phyloP scores from a whole-genome alignment of 2,888 invertebrate species.

The Eucera pruinosa region DNA sequence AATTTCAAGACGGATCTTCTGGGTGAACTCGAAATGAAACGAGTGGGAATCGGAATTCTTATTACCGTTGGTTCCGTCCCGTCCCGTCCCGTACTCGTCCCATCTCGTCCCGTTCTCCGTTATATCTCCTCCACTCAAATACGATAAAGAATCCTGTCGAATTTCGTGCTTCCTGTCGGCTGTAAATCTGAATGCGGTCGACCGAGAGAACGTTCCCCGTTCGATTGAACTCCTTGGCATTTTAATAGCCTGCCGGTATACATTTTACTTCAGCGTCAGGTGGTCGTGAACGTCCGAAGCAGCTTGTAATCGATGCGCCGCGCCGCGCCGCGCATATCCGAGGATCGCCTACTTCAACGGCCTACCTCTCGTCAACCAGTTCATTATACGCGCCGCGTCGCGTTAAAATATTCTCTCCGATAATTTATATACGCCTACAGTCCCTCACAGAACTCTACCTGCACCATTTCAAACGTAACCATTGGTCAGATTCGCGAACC shows the following conservation, averaged over 20 bases:
- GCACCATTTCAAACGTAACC: too few species aligned
- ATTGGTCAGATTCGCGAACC: too few species aligned
- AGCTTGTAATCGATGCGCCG: constrained; percentile 21
- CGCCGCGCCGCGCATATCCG: too few species aligned
- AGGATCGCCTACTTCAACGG: not conserved
- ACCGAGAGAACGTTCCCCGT: constrained; percentile 4
- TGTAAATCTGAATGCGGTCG: constrained; percentile 44
- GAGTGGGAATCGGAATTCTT: constrained; percentile 60
- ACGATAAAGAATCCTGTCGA: constrained; percentile 52
- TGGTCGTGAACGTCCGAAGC: constrained; percentile 9
- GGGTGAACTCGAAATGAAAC: constrained; percentile 49
- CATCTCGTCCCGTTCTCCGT: too few species aligned
- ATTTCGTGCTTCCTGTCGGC: constrained; percentile 37
- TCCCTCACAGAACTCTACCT: too few species aligned
- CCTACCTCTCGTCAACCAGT: not conserved
- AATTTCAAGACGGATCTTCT: constrained; percentile 56
- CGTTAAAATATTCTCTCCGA: too few species aligned
- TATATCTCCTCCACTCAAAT: constrained; percentile 34
- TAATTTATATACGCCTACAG: too few species aligned
- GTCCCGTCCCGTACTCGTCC: too few species aligned
- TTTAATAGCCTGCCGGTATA: constrained; percentile 45
- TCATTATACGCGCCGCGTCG: too few species aligned
- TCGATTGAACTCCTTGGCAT: constrained; percentile 34
- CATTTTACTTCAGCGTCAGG: not conserved
- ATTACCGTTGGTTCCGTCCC: constrained; percentile 48